Evolutionary conservation across 2,888 invertebrate species (phyloP).

Genomic region (Alsophila aescularia): DNA sequence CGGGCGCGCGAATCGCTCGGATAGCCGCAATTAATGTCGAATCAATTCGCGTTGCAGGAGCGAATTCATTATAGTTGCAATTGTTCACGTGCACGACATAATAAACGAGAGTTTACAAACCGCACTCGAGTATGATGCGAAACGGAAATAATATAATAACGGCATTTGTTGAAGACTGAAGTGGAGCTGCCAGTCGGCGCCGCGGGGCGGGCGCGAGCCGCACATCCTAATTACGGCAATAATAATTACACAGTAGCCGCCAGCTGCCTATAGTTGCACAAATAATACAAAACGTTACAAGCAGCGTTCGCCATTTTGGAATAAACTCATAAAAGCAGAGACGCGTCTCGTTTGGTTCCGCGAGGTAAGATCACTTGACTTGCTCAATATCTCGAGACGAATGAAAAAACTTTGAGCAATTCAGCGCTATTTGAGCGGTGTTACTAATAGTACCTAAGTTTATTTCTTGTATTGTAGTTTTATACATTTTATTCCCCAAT

Average conservation of each 20-base stretch:
- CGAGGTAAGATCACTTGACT: constrained; percentile 10
- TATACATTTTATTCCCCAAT: too few relatives aligned
- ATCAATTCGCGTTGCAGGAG: constrained; percentile 70
- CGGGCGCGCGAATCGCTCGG: constrained; percentile 51
- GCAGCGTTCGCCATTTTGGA: constrained; percentile 29
- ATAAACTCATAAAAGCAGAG: constrained; percentile 14
- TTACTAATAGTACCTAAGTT: too few relatives aligned
- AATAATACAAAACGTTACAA: constrained; percentile 38
- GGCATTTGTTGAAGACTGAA: constrained; percentile 71
- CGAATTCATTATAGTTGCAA: constrained; percentile 68
- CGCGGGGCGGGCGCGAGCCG: constrained; percentile 64
- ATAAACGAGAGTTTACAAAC: constrained; percentile 74
- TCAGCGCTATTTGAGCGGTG: not conserved
- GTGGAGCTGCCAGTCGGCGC: constrained; percentile 56
- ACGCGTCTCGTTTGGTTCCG: constrained; percentile 3
- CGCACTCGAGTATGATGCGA: constrained; percentile 69
- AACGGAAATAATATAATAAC: constrained; percentile 82
- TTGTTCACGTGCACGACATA: constrained; percentile 75
- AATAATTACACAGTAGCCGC: constrained; percentile 77
- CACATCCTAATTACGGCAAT: constrained; percentile 83
- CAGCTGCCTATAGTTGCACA: constrained; percentile 59
- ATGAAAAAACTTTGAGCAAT: constrained; percentile 1
- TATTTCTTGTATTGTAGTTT: too few relatives aligned
- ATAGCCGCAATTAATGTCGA: constrained; percentile 69
- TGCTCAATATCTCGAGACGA: constrained; percentile 10